Conservation (phyloP, 2,797 vertebrate genomes). For the Chaetodon trifasciatus region DNA sequence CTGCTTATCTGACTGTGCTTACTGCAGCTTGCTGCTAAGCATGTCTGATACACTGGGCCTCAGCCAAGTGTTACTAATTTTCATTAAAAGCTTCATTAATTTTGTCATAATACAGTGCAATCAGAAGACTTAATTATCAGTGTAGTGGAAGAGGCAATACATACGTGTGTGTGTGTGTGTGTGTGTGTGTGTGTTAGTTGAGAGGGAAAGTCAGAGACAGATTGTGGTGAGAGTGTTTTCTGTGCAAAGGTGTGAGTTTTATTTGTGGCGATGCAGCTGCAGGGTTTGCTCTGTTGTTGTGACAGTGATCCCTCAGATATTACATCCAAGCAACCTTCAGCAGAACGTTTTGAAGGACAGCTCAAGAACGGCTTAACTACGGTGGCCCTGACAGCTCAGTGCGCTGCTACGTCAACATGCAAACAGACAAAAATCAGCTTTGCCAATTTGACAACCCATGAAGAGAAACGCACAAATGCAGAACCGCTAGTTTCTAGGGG, state of each 20-base stretch:
- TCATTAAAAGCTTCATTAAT: slow-evolving; percentile 87
- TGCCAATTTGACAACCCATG: background rate
- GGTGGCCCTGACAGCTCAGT: background rate
- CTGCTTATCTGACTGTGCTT: slow-evolving; percentile 69
- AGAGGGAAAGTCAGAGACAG: background rate
- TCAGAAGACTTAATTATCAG: slow-evolving; percentile 79
- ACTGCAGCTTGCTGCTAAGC: slow-evolving; percentile 69
- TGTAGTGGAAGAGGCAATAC: slow-evolving; percentile 54
- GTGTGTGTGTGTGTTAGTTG: background rate
- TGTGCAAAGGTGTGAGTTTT: slow-evolving; percentile 24
- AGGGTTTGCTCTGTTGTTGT: background rate
- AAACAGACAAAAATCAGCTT: background rate
- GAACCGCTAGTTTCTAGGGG: background rate
- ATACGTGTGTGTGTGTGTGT: slow-evolving; percentile 28
- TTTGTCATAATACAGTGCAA: slow-evolving; percentile 82
- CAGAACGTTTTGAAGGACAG: background rate
- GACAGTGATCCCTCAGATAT: slow-evolving; percentile 2
- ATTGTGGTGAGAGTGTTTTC: slow-evolving; percentile 17
- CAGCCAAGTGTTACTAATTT: slow-evolving; percentile 84
- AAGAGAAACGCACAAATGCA: too few relatives aligned
- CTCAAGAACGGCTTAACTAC: background rate
- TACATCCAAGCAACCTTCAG: background rate
- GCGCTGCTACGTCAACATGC: background rate
- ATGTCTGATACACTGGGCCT: slow-evolving; percentile 63
- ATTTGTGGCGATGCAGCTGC: slow-evolving; percentile 17